These are phyloP conservation scores for Erebia aethiops DNA, from an alignment of 2,888 invertebrate genomes.

Conservation along the genomic window DNA sequence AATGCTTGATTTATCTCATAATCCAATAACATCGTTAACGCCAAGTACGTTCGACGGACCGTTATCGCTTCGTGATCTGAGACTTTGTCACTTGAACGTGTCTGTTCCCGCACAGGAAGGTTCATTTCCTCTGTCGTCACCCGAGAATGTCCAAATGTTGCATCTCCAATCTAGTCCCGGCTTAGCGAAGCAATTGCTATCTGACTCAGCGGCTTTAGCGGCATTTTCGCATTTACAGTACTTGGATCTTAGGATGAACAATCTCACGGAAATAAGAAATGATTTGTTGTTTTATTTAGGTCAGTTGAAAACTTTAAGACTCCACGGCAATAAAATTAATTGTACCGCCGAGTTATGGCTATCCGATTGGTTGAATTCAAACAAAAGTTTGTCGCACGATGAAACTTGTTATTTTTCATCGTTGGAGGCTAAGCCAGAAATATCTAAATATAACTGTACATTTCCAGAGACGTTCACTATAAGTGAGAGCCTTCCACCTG, in stretches of 20 bases:
- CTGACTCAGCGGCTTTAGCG: constrained; percentile 87
- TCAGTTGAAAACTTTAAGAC: constrained; percentile 85
- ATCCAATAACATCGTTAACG: constrained; percentile 87
- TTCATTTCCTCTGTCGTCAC: constrained; percentile 87
- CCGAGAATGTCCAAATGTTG: constrained; percentile 87
- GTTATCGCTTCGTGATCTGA: constrained; percentile 85
- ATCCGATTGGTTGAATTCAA: constrained; percentile 86
- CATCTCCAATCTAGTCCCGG: constrained; percentile 90
- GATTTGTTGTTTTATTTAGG: constrained; percentile 88
- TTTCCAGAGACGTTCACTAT: constrained; percentile 79
- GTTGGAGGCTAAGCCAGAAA: constrained; percentile 69
- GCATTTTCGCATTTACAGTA: constrained; percentile 87
- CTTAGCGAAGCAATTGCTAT: constrained; percentile 86
- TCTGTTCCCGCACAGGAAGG: constrained; percentile 84
- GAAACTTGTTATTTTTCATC: constrained; percentile 77
- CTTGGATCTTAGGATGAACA: constrained; percentile 87
- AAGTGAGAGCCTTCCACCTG: constrained; percentile 76
- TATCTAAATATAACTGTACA: constrained; percentile 75
- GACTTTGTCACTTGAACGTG: constrained; percentile 86
- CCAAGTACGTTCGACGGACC: constrained; percentile 87
- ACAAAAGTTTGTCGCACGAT: constrained; percentile 63
- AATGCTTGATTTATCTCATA: constrained; percentile 92
- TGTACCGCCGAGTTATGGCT: constrained; percentile 87
- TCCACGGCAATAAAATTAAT: constrained; percentile 88
- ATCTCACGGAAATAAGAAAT: constrained; percentile 81